Percentiles rank a stretch among this genome's conserved stretches.
phyloP scores from a whole-genome alignment of 1,140 invertebrate species.

The Diorhabda carinulata region DNA sequence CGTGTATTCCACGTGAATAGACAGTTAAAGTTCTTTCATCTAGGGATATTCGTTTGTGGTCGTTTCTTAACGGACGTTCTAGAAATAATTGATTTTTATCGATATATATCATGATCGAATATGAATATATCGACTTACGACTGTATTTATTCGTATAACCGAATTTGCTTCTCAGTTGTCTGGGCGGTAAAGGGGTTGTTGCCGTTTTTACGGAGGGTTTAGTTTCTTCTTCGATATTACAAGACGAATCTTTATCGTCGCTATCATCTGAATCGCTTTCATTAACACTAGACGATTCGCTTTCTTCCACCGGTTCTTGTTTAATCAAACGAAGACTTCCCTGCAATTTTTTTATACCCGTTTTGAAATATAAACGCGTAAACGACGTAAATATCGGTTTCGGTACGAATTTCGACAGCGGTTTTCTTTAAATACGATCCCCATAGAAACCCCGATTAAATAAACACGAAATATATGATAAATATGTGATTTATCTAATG shows the following conservation, averaged over 20 bases:
- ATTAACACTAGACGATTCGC: constrained; percentile 31
- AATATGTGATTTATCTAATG: background rate
- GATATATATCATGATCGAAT: background rate
- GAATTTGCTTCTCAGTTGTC: constrained; percentile 16
- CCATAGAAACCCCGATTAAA: no score
- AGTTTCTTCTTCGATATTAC: constrained; percentile 17
- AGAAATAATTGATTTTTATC: background rate
- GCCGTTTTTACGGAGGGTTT: constrained; percentile 10
- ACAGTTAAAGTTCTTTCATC: constrained; percentile 32
- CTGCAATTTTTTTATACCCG: background rate
- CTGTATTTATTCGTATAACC: constrained; percentile 6
- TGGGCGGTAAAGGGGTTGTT: background rate
- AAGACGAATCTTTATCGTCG: constrained; percentile 29
- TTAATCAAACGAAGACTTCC: constrained; percentile 18
- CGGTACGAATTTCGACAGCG: no score
- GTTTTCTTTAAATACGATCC: no score
- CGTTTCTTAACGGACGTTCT: constrained; percentile 16
- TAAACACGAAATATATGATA: no score
- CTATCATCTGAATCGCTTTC: constrained; percentile 31
- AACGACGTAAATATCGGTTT: no score
- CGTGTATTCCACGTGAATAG: constrained; percentile 40
- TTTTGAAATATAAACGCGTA: no score
- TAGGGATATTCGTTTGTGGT: constrained; percentile 24
- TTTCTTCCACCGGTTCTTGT: constrained; percentile 24
- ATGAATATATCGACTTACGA: background rate